phyloP scores from a whole-genome alignment of 2,888 invertebrate species.

The Hymenopus coronatus region DNA sequence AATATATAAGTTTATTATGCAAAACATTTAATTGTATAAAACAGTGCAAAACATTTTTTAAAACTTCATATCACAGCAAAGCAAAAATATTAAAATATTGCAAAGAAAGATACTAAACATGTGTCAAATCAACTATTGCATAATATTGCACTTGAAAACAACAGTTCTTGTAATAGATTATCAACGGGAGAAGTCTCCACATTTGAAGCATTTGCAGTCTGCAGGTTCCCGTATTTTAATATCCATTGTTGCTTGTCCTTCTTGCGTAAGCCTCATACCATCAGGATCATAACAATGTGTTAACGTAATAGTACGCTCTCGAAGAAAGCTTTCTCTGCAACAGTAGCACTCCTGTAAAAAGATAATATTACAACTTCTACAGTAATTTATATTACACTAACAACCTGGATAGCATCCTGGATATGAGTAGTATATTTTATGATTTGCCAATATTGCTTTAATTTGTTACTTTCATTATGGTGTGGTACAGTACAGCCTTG shows the following conservation, averaged over 20 bases:
- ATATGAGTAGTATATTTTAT: too few species aligned
- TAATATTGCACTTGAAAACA: not conserved
- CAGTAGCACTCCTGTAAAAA: constrained; percentile 80
- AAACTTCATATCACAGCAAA: not conserved
- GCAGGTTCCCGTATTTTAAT: constrained; percentile 81
- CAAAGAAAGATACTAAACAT: too few species aligned
- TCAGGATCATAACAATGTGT: constrained; percentile 87
- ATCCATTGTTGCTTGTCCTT: constrained; percentile 72
- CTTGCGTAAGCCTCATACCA: constrained; percentile 69
- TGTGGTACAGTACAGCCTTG: too few species aligned
- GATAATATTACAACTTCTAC: not conserved
- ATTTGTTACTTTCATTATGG: too few species aligned
- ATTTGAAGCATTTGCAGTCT: constrained; percentile 87
- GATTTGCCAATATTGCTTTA: too few species aligned
- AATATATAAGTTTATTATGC: not conserved
- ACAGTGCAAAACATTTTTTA: not conserved
- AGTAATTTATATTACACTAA: not conserved
- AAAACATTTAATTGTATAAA: not conserved
- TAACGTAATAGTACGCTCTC: constrained; percentile 74
- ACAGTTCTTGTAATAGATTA: not conserved
- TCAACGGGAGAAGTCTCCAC: constrained; percentile 79
- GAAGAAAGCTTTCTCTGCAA: constrained; percentile 82
- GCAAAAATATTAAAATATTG: not conserved
- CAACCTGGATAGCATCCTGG: too few species aligned
- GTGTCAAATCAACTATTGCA: not conserved